Base-by-base conservation (phyloP, 2,888 invertebrate genomes). In the Ptychoptera contaminata region DNA sequence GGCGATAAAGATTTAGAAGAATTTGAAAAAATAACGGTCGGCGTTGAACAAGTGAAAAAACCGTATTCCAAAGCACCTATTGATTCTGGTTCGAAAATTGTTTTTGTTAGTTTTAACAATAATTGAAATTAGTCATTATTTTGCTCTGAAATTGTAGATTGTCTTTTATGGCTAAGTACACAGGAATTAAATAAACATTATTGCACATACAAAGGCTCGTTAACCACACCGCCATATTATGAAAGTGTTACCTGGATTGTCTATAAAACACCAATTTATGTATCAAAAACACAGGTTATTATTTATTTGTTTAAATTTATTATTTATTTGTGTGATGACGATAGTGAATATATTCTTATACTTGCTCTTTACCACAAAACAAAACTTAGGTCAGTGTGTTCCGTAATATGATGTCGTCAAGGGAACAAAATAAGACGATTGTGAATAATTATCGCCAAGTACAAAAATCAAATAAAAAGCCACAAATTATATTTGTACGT, bases 201-300 rank as follows among this genome's bases (percentile, higher is more conserved):
- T 56, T 79, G 79, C 44, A 78, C 80, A 1, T 81, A 81, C 58
- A 77, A 77, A 57, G 81, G 81, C 5, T 80, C 80, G 1, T 58
- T 81, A 48, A 81, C 81, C 2, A 81, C 81, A 5, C 77, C 79
- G 43, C 80, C 80, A 0, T 81, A 77, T 56, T 74, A 75, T 38
- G 80, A 81, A 55, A 78, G 78, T 54, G 81, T 81, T 40, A 79
- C 79, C 5, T 81, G 81, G 81, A 80, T 81, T 49, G 74, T 81
- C 46, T 79, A 79, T 53, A 73, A 78, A 45, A 76, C 73, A 41
- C 79, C 80, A 4, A 74, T 80, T 46, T 72, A 75, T 52, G 74
- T 81, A 48, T 79, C 79, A 12, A 63, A 69, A 48, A 72, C 74
- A 57, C 80, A 80, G 71, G 79, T n/a, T n/a, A n/a, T n/a, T n/a